Evolutionary conservation across 2,888 invertebrate species (phyloP).

Genomic region (Clanis bilineata): DNA sequence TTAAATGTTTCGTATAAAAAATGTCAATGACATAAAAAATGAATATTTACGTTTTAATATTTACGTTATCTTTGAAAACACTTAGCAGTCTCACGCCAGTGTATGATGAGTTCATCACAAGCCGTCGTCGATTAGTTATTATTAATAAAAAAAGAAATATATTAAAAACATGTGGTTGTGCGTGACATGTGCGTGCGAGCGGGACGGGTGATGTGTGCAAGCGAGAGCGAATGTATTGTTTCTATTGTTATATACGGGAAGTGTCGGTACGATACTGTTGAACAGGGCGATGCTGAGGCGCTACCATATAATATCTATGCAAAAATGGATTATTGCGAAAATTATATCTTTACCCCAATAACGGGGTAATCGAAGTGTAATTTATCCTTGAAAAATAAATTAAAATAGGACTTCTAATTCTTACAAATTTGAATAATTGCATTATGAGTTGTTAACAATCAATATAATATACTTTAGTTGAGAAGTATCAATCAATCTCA

Average conservation of each 20-base stretch:
- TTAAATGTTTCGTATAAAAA: not conserved
- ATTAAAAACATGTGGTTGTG: constrained; percentile 58
- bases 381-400: not conserved
- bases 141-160: constrained; percentile 40
- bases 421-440: too few relatives aligned
- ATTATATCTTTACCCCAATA: not conserved
- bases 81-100: not conserved
- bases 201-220: constrained; percentile 36
- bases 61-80: not conserved
- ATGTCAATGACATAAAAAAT: too few relatives aligned
- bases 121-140: constrained; percentile 39
- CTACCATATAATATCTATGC: not conserved
- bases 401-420: too few relatives aligned
- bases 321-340: not conserved
- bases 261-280: not conserved
- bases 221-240: constrained; percentile 27
- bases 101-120: constrained; percentile 1
- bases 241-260: constrained; percentile 1
- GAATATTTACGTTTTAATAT: not conserved
- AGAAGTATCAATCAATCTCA: not conserved
- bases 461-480: not conserved
- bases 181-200: constrained; percentile 53
- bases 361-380: not conserved
- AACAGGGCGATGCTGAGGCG: not conserved
- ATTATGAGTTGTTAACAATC: too few relatives aligned